Percentiles rank a stretch among this genome's conserved stretches.
These are phyloP conservation scores for Beroe ovata DNA, from an alignment of 37 sponge, comb jelly and placozoan species.

Conservation along the genomic window DNA sequence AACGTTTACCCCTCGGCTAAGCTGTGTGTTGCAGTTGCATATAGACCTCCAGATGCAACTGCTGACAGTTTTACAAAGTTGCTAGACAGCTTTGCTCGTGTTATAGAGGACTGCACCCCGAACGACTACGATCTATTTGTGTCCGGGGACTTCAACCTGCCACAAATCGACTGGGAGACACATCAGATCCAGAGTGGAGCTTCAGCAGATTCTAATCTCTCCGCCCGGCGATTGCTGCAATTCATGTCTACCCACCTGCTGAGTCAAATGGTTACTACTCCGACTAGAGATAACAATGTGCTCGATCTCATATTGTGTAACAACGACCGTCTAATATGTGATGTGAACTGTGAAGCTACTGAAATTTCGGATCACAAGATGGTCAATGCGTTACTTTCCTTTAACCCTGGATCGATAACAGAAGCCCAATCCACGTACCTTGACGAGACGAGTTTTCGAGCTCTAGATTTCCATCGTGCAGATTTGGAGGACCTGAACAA, in stretches of 20 bases:
- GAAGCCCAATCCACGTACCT: not conserved
- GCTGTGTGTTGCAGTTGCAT: too few species aligned
- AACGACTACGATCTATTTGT: not conserved
- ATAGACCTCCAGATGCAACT: too few species aligned
- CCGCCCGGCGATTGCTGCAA: conserved; percentile 3
- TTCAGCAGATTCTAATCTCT: conserved; percentile 4
- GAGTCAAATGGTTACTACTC: not conserved
- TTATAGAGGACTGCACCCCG: not conserved
- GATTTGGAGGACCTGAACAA: not conserved
- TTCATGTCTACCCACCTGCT: conserved; percentile 30
- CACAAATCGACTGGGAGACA: conserved; percentile 24
- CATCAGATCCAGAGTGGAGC: conserved; percentile 19
- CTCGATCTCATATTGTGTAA: conserved; percentile 12
- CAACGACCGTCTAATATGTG: not conserved
- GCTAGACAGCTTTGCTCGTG: not conserved
- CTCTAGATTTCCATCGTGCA: conserved; percentile 1
- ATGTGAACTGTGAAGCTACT: not conserved
- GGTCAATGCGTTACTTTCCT: not conserved
- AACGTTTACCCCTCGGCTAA: too few species aligned
- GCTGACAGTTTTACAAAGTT: too few species aligned
- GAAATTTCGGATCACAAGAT: conserved; percentile 24
- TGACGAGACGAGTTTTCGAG: conserved; percentile 1
- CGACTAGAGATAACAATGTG: conserved; percentile 12
- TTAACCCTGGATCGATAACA: conserved; percentile 7
- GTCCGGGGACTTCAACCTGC: not conserved